Percentiles rank a stretch among this genome's conserved stretches.
These are phyloP conservation scores for Diacarnus erythraeanus DNA, from an alignment of 37 sponge, comb jelly and placozoan species.

Conservation along the genomic window DNA sequence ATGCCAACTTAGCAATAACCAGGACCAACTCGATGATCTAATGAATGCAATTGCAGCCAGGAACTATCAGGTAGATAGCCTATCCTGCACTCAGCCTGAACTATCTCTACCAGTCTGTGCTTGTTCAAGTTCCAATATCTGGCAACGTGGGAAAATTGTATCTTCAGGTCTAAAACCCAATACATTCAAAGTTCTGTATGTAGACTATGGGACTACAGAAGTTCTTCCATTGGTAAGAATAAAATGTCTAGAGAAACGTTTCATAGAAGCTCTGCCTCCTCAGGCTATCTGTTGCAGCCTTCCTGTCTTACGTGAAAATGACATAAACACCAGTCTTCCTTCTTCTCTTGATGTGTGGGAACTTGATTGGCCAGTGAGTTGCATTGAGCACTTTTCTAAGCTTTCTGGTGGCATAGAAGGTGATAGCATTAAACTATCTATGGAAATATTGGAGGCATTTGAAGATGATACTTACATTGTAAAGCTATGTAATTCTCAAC, in stretches of 20 bases:
- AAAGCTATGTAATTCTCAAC: not conserved
- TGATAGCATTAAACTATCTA: not conserved
- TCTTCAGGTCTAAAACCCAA: not conserved
- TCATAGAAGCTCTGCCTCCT: slow-evolving; percentile 17
- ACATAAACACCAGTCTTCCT: slow-evolving; percentile 10
- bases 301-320: slow-evolving; percentile 10
- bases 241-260: slow-evolving; percentile 15
- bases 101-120: slow-evolving; percentile 25
- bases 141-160: slow-evolving; percentile 26
- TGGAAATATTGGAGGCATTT: slow-evolving; percentile 1
- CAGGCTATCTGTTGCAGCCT: slow-evolving; percentile 20
- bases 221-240: slow-evolving; percentile 8
- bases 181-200: slow-evolving; percentile 27
- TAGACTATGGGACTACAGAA: slow-evolving; percentile 65
- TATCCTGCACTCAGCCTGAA: not conserved
- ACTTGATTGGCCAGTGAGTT: slow-evolving; percentile 29
- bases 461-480: slow-evolving; percentile 1
- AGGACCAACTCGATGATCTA: not conserved
- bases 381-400: slow-evolving; percentile 11
- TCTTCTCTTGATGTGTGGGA: slow-evolving; percentile 23
- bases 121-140: slow-evolving; percentile 12
- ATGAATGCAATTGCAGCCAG: slow-evolving; percentile 2
- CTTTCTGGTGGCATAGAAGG: not conserved
- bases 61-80: not conserved
- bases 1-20: slow-evolving; percentile 10